These are phyloP conservation scores for Oryzias sinensis DNA, from an alignment of 2,797 vertebrate genomes.

Conservation along the genomic window DNA sequence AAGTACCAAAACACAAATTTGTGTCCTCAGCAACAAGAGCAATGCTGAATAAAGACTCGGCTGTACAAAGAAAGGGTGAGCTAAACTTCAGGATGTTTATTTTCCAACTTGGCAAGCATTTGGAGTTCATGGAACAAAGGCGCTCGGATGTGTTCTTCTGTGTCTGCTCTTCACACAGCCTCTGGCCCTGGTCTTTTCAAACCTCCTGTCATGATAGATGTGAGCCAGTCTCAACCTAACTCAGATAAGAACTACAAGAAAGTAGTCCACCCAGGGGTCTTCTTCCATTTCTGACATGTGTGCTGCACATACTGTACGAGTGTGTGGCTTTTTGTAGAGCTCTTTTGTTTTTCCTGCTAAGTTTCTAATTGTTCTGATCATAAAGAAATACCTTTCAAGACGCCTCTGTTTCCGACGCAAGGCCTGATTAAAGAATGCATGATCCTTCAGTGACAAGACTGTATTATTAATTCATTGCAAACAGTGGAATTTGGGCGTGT, in stretches of 20 bases:
- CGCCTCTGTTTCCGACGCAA: slow-evolving; percentile 72
- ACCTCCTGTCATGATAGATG: slow-evolving; percentile 51
- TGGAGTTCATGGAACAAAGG: slow-evolving; percentile 60
- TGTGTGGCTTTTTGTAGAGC: slow-evolving; percentile 43
- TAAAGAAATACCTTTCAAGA: slow-evolving; percentile 81
- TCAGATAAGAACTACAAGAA: slow-evolving; percentile 47
- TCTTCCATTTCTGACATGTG: slow-evolving; percentile 15
- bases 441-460: slow-evolving; percentile 89
- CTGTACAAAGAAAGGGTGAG: slow-evolving; percentile 17
- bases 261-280: slow-evolving; percentile 45
- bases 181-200: slow-evolving; percentile 56
- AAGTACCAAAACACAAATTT: slow-evolving; percentile 47
- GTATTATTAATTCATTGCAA: slow-evolving; percentile 95
- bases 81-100: slow-evolving; percentile 66
- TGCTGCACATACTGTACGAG: slow-evolving; percentile 28
- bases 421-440: slow-evolving; percentile 88
- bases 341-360: slow-evolving; percentile 54
- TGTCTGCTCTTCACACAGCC: slow-evolving; percentile 53
- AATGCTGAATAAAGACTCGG: slow-evolving; percentile 27
- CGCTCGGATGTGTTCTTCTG: slow-evolving; percentile 47
- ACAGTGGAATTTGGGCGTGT: slow-evolving; percentile 91
- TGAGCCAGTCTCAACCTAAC: slow-evolving; percentile 57
- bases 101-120: slow-evolving; percentile 55
- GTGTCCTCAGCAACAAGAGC: slow-evolving; percentile 38
- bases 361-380: slow-evolving; percentile 82